A percentile compares a stretch with the other conserved stretches of the same genome.
These are phyloP conservation scores for Eulithis testata DNA, from an alignment of 2,888 invertebrate species.

Conservation along the genomic window DNA sequence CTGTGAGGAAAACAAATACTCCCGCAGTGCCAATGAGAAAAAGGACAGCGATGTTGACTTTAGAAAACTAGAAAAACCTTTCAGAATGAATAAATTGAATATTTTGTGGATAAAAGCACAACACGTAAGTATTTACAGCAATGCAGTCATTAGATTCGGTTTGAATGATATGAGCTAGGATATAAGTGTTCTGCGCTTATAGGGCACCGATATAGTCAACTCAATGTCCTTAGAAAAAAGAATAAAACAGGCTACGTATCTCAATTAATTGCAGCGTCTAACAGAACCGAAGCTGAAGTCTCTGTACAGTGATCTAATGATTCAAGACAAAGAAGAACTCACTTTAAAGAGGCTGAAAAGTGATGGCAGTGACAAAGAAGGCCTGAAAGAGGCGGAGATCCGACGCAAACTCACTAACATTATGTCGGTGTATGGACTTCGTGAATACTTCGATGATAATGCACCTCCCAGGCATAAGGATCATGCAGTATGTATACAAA, in stretches of 20 bases:
- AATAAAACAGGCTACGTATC: no score
- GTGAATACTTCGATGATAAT: constrained; percentile 91
- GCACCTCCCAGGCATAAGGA: constrained; percentile 85
- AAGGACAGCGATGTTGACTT: constrained; percentile 81
- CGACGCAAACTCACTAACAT: constrained; percentile 92
- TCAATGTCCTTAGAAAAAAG: no score
- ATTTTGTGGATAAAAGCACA: constrained; percentile 95
- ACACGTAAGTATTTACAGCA: constrained; percentile 83
- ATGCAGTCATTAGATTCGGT: no score
- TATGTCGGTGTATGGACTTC: constrained; percentile 91
- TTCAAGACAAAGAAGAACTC: constrained; percentile 97
- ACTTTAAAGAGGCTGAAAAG: constrained; percentile 91
- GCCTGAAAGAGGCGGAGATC: constrained; percentile 91
- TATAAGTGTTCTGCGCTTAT: no score
- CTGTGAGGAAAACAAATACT: constrained; percentile 86
- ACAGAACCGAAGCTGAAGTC: constrained; percentile 94
- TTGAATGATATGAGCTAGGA: no score
- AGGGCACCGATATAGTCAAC: no score
- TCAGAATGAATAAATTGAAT: constrained; percentile 95
- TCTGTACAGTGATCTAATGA: constrained; percentile 93
- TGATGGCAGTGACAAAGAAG: constrained; percentile 94
- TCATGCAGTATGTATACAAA: constrained; percentile 73
- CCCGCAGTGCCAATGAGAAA: constrained; percentile 83
- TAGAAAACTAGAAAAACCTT: constrained; percentile 91
- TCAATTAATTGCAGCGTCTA: constrained; percentile 85